Evolutionary conservation across 2,113 vertebrate species (phyloP), one percentile per base, ranked within the genome.

Genomic region (Tichodroma muraria): DNA sequence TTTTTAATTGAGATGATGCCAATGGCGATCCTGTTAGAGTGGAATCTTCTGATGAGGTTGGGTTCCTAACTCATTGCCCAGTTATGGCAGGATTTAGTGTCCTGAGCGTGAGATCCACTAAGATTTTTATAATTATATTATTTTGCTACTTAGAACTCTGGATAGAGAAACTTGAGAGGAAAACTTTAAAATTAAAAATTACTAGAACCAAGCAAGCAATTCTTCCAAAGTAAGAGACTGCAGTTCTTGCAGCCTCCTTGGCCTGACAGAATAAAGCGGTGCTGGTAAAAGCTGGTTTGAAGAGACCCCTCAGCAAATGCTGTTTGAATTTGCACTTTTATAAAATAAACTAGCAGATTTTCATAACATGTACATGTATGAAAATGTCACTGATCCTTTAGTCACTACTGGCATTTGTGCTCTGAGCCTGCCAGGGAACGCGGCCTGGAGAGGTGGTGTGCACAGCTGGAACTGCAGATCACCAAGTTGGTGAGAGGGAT

Each of bases 351-450:
- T 16, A 63, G 68, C 40, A 52, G 3, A 85, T 90, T 94, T 90
- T 78, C 60, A 42, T 86, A 22, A 33, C 31, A 18, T 45, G 30
- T 40, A 19, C 22, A 3, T 9, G 30, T 63, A 47, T 25, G 73
- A 50, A 89, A 92, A 93, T 81, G 78, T 87, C 91, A 94, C 65
- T 87, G 84, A 56, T 76, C 93, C 91, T 84, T 81, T 68, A 64
- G 76, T 68, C 53, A n/a, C 10, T 64, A 10, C 8, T 60, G 80
- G 22, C 28, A 24, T 87, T 85, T 66, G 61, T 75, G 70, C 53
- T 86, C 24, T 17, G 49, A 82, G 75, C 33, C 42, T 80, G 54
- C 50, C 42, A 8, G 38, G 54, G 56, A 38, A 38, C 60, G 33
- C 0, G 2, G 44, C 9, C 47, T 57, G 64, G 21, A 35, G 3